Evolutionary conservation across 1,140 invertebrate genomes (phyloP), one percentile per base, ranked within the genome.

Genomic region (Pachyrhynchus sulphureomaculatus): DNA sequence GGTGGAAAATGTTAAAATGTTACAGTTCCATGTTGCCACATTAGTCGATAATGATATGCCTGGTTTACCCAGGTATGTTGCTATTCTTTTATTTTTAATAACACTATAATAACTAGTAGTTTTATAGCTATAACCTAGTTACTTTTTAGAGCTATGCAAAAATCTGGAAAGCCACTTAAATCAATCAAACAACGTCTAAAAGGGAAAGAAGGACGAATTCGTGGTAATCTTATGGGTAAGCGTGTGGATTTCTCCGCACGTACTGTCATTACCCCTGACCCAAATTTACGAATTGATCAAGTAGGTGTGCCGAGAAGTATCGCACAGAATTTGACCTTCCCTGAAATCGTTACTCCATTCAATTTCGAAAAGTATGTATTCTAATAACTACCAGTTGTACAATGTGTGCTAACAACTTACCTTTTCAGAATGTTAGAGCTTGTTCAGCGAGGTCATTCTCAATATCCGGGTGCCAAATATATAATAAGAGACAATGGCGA

Each of bases 141-240:
- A n/a, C n/a, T n/a, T 78, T 80, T 48, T 65, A 84, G 88, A 72
- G 97, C 98, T 4, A 95, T 97, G 84, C 98, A 99, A 78, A 99
- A 99, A 78, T 98, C 96, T 0, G 98, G 98, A 0, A 91, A 99
- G 76, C 98, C 98, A 0, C 77, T 99, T 0, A 99, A 99, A 81
- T 96, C 98, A 0, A 88, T 99, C 13, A 99, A 99, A 79, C 88
- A 90, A 0, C 82, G 91, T 42, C 75, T 94, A 10, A 93, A 94
- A 71, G 91, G 91, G 8, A 99, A 99, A 78, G 96, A 99, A 87
- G 98, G 98, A 0, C 82, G 98, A 70, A 98, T 99, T 70, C 82
- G 98, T 78, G 97, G 97, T 70, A 99, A 99, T 76, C 84, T 99
- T 66, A 99, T 99, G 97, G 98, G 98, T 57, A 99, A 99, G 77